A percentile compares a stretch with the other conserved stretches of the same genome.
Evolutionary conservation across 2,888 invertebrate species (phyloP).

Genomic region (Drosophila longiperda): DNA sequence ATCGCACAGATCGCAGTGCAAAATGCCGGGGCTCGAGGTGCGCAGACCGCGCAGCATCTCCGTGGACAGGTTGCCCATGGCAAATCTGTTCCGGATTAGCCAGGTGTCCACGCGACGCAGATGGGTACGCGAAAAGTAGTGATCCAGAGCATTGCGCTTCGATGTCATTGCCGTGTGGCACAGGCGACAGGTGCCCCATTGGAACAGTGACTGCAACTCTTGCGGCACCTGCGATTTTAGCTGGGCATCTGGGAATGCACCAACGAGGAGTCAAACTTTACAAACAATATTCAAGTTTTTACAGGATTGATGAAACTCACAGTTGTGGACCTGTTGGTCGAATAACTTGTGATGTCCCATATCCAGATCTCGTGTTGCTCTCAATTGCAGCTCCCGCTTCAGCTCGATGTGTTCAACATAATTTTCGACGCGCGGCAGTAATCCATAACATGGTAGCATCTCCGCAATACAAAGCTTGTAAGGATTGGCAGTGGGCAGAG

Average conservation of each 20-base stretch:
- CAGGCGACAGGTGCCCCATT: constrained; percentile 61
- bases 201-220: constrained; percentile 59
- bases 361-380: constrained; percentile 16
- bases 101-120: constrained; percentile 59
- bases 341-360: constrained; percentile 13
- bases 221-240: constrained; percentile 21
- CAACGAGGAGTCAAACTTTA: not conserved
- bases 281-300: not conserved
- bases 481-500: not conserved
- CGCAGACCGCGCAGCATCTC: constrained; percentile 45
- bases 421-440: constrained; percentile 22
- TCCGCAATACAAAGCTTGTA: not conserved
- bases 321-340: constrained; percentile 29
- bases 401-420: constrained; percentile 2
- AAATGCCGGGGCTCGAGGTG: constrained; percentile 36
- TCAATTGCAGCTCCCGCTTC: constrained; percentile 25
- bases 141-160: constrained; percentile 62
- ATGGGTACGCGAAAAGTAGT: constrained; percentile 59
- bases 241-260: constrained; percentile 11
- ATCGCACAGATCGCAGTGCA: constrained; percentile 69
- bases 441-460: constrained; percentile 3
- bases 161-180: constrained; percentile 58
- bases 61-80: constrained; percentile 24
- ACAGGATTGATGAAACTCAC: not conserved
- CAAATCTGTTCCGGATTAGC: constrained; percentile 50